phyloP scores from a whole-genome alignment of 1,140 invertebrate genomes.

The Drosophila insularis region DNA sequence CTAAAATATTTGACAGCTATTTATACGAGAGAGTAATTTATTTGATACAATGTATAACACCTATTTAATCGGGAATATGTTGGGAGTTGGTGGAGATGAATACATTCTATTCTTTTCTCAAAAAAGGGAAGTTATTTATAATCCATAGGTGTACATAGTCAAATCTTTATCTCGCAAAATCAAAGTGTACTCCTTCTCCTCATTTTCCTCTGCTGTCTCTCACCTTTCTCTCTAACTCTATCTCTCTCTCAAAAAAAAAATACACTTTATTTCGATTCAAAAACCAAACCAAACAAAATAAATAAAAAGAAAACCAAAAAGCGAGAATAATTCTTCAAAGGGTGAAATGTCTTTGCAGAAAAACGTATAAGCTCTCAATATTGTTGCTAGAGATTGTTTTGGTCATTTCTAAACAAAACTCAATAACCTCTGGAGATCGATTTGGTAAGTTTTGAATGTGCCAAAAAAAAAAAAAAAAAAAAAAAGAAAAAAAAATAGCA shows the following conservation, averaged over 20 bases:
- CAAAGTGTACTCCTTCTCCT: conserved; percentile 35
- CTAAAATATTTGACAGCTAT: too few relatives aligned
- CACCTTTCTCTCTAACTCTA: conserved; percentile 50
- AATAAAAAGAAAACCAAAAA: conserved; percentile 68
- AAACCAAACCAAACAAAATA: conserved; percentile 24
- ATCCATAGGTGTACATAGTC: background rate
- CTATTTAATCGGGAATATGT: too few relatives aligned
- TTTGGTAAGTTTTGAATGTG: conserved; percentile 82
- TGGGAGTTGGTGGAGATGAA: too few relatives aligned
- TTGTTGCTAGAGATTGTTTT: conserved; percentile 82
- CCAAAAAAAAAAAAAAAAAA: conserved; percentile 64
- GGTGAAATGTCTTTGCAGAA: conserved; percentile 82
- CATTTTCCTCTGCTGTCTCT: conserved; percentile 9
- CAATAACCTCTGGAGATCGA: conserved; percentile 80
- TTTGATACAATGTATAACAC: too few relatives aligned
- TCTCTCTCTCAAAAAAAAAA: conserved; percentile 43
- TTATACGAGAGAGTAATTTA: too few relatives aligned
- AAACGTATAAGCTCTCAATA: conserved; percentile 81
- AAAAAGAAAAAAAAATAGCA: conserved; percentile 53
- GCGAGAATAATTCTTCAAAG: conserved; percentile 80
- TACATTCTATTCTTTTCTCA: too few relatives aligned
- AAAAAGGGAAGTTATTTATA: background rate
- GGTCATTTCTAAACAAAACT: conserved; percentile 79
- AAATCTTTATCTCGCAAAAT: background rate
- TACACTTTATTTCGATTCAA: conserved; percentile 34